These are phyloP conservation scores for Brachionichthys hirsutus DNA, from an alignment of 2,113 vertebrate species.

Conservation along the genomic window DNA sequence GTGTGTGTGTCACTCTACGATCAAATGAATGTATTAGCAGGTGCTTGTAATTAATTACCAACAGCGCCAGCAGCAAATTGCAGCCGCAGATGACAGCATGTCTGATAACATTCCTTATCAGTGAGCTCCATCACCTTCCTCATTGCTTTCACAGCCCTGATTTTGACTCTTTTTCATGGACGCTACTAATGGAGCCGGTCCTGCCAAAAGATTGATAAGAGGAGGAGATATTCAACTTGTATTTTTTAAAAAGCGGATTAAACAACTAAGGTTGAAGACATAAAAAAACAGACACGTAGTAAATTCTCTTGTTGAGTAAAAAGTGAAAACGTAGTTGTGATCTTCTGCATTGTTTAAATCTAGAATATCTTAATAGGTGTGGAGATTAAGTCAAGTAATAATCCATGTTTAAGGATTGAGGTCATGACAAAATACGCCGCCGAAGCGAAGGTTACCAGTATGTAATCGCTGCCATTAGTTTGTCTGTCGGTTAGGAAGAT, in stretches of 20 bases:
- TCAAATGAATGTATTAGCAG: slow-evolving; percentile 48
- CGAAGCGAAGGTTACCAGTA: too few relatives aligned
- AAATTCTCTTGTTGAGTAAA: too few relatives aligned
- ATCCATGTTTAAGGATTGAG: too few relatives aligned
- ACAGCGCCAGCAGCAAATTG: slow-evolving; percentile 41
- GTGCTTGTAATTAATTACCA: slow-evolving; percentile 67
- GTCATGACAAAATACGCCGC: too few relatives aligned
- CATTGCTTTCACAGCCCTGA: slow-evolving; percentile 26
- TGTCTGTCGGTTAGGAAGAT: too few relatives aligned
- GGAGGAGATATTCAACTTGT: background rate
- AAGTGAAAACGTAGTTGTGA: too few relatives aligned
- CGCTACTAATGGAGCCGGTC: slow-evolving; percentile 23
- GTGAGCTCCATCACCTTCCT: slow-evolving; percentile 43
- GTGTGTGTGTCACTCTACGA: slow-evolving; percentile 44
- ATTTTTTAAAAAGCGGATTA: background rate
- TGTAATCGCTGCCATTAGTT: too few relatives aligned
- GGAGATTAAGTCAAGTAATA: too few relatives aligned
- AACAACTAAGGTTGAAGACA: background rate
- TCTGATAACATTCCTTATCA: slow-evolving; percentile 61
- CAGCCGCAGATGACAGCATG: slow-evolving; percentile 53
- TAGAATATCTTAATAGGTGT: too few relatives aligned
- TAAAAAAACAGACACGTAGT: too few relatives aligned
- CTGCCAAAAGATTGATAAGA: slow-evolving; percentile 15
- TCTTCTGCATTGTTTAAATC: too few relatives aligned
- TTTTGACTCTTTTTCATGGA: slow-evolving; percentile 24